These are phyloP conservation scores for Rhinopomastus cyanomelas DNA, from an alignment of 2,113 vertebrate species.

Conservation along the genomic window DNA sequence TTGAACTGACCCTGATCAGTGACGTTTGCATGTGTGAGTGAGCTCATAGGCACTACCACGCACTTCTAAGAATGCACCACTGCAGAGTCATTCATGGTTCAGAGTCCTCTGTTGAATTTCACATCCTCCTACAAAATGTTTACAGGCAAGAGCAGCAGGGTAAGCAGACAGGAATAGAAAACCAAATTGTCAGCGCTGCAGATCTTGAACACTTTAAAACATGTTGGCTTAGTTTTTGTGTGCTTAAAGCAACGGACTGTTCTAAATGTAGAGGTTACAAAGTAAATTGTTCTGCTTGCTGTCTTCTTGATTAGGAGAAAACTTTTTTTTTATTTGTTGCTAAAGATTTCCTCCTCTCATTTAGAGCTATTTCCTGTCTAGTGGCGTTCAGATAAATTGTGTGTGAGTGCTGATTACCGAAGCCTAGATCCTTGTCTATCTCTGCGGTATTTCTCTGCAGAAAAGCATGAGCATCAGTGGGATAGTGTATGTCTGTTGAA, in stretches of 20 bases:
- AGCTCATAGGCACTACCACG: constrained; percentile 47
- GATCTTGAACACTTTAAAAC: constrained; percentile 23
- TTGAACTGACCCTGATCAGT: background rate
- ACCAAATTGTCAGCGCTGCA: constrained; percentile 48
- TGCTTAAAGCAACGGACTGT: constrained; percentile 34
- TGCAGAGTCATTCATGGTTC: constrained; percentile 40
- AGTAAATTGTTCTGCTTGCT: constrained; percentile 18
- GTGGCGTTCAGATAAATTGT: background rate
- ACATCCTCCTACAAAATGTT: constrained; percentile 52
- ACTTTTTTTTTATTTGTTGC: background rate
- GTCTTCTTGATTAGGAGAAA: constrained; percentile 4
- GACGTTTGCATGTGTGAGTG: constrained; percentile 7
- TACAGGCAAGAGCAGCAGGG: constrained; percentile 46
- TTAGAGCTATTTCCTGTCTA: background rate
- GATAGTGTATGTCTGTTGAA: background rate
- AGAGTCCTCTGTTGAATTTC: constrained; percentile 44
- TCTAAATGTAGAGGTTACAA: constrained; percentile 24
- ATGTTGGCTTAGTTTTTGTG: constrained; percentile 48
- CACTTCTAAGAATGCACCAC: constrained; percentile 26
- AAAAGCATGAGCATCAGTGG: background rate
- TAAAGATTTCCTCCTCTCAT: constrained; percentile 16
- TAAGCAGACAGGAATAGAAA: constrained; percentile 68
- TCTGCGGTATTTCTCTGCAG: background rate
- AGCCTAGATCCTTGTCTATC: constrained; percentile 14
- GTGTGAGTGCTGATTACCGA: background rate